These are phyloP conservation scores for Meleagris gallopavo DNA, from an alignment of 2,113 vertebrate species.

Conservation along the genomic window DNA sequence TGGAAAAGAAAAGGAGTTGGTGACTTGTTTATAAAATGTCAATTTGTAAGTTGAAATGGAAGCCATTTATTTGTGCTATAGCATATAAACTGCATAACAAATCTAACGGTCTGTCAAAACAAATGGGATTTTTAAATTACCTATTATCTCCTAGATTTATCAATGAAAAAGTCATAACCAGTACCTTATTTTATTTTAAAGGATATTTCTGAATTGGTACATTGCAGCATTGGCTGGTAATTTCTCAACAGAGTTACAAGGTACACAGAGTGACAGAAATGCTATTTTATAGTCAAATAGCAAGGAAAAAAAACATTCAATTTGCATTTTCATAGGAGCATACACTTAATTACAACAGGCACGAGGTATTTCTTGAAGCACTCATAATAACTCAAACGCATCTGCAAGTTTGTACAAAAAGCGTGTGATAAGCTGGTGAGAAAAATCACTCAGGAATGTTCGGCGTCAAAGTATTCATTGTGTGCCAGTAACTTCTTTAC, in stretches of 20 bases:
- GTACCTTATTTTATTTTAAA: neutral
- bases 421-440: neutral
- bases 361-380: neutral
- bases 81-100: neutral
- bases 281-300: neutral
- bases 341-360: neutral
- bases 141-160: neutral
- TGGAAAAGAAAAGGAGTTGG: neutral
- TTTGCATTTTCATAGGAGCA: neutral
- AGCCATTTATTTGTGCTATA: neutral
- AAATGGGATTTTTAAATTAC: neutral
- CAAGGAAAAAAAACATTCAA: neutral
- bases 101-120: neutral
- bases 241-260: neutral
- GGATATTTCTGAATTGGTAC: neutral
- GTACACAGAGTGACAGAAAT: neutral
- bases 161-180: neutral
- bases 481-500: neutral
- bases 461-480: neutral
- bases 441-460: constrained; percentile 21
- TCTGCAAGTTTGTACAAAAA: neutral
- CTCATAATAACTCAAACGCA: neutral
- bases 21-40: neutral
- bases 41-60: neutral
- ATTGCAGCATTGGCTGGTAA: neutral